Base-by-base conservation (phyloP, 2,113 vertebrate genomes). In the Saimiri boliviensis region DNA sequence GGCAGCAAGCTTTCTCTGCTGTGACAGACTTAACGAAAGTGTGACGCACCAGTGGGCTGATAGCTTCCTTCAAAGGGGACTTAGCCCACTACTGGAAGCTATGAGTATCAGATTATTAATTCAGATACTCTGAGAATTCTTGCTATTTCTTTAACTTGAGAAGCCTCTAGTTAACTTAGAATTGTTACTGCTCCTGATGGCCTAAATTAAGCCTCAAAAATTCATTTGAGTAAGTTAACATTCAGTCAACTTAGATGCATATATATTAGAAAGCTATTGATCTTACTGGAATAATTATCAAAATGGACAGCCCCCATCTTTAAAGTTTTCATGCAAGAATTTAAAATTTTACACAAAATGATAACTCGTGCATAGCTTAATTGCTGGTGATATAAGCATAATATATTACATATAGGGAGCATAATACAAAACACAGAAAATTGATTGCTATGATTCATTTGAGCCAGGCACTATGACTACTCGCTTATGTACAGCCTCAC, bases 151-250 rank as follows among this genome's bases (percentile, higher is more conserved):
- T 93, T 93, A 89, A 80, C 4, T 32, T 92, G 60, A 30, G 68
- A 74, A 52, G 32, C 19, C 25, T 68, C 30, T 80, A 52, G 8
- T 68, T 91, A 71, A 85, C 40, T 81, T 60, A 92, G 25, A 68
- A 80, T 93, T 70, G 35, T 30, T 84, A 58, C 10, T 92, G 30
- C n/a, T 76, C 35, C n/a, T 68, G 58, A 56, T n/a, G 45, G 40
- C 60, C 68, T 92, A 45, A 96, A 87, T 70, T 93, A 87, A 93
- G 37, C 30, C 74, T 58, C 10, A 66, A 96, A 86, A 92, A 47
- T 5, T 76, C 56, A 47, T 37, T 58, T 42, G 40, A 71, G 11
- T 35, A 42, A 73, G 70, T 47, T 71, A 86, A 92, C 21, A 52
- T 68, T 77, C 45, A 42, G 21, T 45, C 68, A 85, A 66, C 10